Evolutionary conservation across 2,888 invertebrate genomes (phyloP), one percentile per base, ranked within the genome.

Genomic region (Pyrrhia umbra): DNA sequence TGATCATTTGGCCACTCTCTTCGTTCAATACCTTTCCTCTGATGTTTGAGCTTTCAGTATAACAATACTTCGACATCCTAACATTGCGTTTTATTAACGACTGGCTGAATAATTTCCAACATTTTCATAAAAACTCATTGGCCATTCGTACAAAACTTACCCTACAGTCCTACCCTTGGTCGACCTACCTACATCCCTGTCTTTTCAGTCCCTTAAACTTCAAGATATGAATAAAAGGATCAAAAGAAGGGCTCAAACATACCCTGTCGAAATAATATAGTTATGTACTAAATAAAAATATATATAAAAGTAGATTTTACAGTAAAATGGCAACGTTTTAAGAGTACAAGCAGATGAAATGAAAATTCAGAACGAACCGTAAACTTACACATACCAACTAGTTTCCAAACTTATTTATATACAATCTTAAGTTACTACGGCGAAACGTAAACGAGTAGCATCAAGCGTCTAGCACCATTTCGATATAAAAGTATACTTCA

Each of bases 401-500:
- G 55, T 51, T 63, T 77, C 65, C 79, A 79, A 83, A 85, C 81
- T 83, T 82, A 83, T 83, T 69, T 90, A 89, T 90, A 74, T 91
- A 92, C 90, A 90, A 82, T 81, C 85, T 86, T 82, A 80, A 70
- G 34, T 88, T 87, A 84, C 86, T 91, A 92, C 80, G 82, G 89
- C 87, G 85, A 92, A 72, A 92, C 68, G 89, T 84, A 90, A 92
- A 88, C 85, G 85, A 89, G 82, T 82, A 87, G 88, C 88, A 85
- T 86, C 74, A 89, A 94, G 93, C 93, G 87, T 93, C 94, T 95
- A 95, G 95, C 95, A 95, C 95, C 95, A 94, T 94, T 93, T 90
- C 85, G 89, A 93, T 93, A 92, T 90, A 92, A 89, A 90, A 86
- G 89, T 93, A 92, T 91, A 91, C 89, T 86, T 88, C 85, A 85